A percentile compares a stretch with the other conserved stretches of the same genome.
Evolutionary conservation across 2,113 vertebrate species (phyloP).

Genomic region (Phalacrocorax carbo): DNA sequence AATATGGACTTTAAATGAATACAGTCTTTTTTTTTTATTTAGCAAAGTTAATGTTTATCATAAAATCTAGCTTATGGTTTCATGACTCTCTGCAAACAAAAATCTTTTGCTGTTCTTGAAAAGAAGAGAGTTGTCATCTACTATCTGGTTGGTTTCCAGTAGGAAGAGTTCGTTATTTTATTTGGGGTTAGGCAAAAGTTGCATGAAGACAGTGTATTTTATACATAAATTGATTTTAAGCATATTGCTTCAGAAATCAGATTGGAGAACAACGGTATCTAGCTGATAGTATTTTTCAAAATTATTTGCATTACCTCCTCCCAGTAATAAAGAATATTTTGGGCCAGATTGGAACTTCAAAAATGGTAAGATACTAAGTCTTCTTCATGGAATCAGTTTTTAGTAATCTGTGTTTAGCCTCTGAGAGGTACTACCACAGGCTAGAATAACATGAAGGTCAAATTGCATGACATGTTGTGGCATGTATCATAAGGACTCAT

Average conservation of each 20-base stretch:
- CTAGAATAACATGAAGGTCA: neutral
- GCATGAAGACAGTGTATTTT: neutral
- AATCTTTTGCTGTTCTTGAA: neutral
- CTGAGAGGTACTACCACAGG: neutral
- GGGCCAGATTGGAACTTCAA: neutral
- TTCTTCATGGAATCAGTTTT: neutral
- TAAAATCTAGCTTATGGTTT: neutral
- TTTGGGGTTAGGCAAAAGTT: neutral
- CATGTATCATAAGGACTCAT: neutral
- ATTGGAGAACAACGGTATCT: neutral
- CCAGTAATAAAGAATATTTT: neutral
- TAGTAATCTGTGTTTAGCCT: neutral
- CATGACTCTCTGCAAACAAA: neutral
- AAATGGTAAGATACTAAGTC: neutral
- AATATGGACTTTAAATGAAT: neutral
- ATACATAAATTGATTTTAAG: neutral
- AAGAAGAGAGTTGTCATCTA: neutral
- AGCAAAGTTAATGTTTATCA: conserved; percentile 6
- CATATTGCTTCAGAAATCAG: neutral
- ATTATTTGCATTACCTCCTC: neutral
- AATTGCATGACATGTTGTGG: neutral
- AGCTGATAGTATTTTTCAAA: neutral
- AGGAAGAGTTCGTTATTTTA: neutral
- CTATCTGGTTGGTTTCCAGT: neutral
- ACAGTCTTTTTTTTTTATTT: neutral